These are phyloP conservation scores for Volucella zonaria DNA, from an alignment of 2,888 invertebrate species.

Conservation along the genomic window DNA sequence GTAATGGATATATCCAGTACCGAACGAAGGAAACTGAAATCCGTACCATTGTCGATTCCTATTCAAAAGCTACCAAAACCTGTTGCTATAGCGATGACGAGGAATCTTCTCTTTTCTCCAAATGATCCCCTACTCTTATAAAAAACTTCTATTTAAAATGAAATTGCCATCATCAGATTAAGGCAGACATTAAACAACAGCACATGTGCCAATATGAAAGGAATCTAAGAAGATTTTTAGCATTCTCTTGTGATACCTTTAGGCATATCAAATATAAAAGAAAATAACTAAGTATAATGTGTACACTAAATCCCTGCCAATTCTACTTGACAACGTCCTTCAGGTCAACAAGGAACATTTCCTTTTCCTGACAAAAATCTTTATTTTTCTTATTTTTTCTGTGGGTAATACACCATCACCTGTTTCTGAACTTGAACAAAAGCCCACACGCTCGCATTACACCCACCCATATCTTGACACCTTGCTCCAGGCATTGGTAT, in stretches of 20 bases:
- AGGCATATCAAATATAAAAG: neutral
- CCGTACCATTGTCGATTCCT: no score
- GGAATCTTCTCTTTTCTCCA: no score
- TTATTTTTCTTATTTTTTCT: conserved; percentile 1
- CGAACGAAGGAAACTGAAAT: no score
- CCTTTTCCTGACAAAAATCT: conserved; percentile 4
- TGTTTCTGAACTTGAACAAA: conserved; percentile 24
- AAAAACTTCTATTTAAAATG: neutral
- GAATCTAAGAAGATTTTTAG: neutral
- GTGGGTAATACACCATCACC: conserved; percentile 9
- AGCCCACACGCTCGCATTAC: neutral
- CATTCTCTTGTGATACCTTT: neutral
- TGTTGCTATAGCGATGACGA: no score
- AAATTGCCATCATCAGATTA: no score
- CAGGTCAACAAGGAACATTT: conserved; percentile 28
- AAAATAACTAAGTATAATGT: neutral
- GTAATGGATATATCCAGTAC: no score
- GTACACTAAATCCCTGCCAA: conserved; percentile 6
- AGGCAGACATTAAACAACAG: conserved; percentile 11
- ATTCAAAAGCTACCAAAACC: no score
- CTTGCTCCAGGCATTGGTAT: neutral
- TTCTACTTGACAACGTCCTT: conserved; percentile 1
- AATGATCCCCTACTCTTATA: no score
- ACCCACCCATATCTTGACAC: neutral
- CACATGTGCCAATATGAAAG: conserved; percentile 26